These are phyloP conservation scores for Halichoeres trimaculatus DNA, from an alignment of 2,113 vertebrate species.

Conservation along the genomic window DNA sequence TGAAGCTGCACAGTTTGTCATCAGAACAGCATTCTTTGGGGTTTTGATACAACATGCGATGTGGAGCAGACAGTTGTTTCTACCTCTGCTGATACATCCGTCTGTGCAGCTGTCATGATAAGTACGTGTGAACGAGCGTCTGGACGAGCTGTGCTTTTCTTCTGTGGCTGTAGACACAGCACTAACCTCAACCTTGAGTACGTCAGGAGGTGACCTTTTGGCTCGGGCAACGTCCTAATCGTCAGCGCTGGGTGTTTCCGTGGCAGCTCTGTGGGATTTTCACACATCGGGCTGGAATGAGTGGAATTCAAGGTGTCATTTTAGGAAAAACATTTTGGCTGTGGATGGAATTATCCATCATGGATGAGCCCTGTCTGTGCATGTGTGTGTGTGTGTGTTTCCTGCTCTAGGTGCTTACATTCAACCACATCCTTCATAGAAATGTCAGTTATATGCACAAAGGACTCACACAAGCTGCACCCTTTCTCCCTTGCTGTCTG, in stretches of 20 bases:
- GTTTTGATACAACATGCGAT: constrained; percentile 15
- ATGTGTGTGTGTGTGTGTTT: constrained; percentile 3
- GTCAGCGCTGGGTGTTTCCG: constrained; percentile 61
- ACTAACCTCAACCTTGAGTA: constrained; percentile 44
- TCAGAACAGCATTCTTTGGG: constrained; percentile 7
- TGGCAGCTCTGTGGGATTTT: constrained; percentile 75
- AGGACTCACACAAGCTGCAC: not conserved
- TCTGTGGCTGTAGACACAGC: constrained; percentile 43
- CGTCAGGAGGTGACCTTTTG: constrained; percentile 79
- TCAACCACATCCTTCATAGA: constrained; percentile 28
- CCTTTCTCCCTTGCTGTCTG: not conserved
- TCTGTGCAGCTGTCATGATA: constrained; percentile 33
- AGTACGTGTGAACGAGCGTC: constrained; percentile 44
- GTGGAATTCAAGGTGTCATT: constrained; percentile 74
- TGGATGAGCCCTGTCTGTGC: constrained; percentile 16
- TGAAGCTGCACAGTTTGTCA: constrained; percentile 19
- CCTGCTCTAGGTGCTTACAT: constrained; percentile 20
- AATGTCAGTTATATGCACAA: not conserved
- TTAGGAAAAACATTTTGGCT: constrained; percentile 57
- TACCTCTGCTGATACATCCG: constrained; percentile 38
- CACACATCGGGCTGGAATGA: constrained; percentile 79
- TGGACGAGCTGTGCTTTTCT: constrained; percentile 23
- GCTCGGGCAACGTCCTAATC: constrained; percentile 44
- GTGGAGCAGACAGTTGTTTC: constrained; percentile 22
- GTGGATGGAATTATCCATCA: constrained; percentile 29